phyloP scores from a whole-genome alignment of 2,888 invertebrate species.

The Noctua fimbriata region DNA sequence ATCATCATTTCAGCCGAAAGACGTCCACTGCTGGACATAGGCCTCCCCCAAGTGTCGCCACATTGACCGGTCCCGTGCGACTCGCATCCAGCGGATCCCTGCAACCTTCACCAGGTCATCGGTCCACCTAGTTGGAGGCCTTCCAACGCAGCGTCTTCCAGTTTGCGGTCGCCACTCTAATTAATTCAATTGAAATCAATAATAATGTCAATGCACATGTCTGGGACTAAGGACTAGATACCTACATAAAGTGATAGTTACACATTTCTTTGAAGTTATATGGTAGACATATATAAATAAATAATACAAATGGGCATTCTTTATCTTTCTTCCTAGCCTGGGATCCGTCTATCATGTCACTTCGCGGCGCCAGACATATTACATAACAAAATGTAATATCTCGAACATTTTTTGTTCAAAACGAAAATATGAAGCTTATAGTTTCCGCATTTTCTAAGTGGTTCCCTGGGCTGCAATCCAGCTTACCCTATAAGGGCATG shows the following conservation, averaged over 20 bases:
- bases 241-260: not conserved
- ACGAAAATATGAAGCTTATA: conserved; percentile 75
- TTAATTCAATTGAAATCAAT: not conserved
- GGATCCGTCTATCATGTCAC: conserved; percentile 21
- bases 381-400: conserved; percentile 65
- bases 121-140: no score
- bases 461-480: conserved; percentile 69
- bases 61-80: no score
- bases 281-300: not conserved
- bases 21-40: no score
- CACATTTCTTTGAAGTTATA: not conserved
- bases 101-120: no score
- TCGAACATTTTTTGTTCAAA: conserved; percentile 71
- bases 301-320: conserved; percentile 12
- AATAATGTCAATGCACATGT: not conserved
- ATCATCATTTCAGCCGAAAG: no score
- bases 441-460: conserved; percentile 79
- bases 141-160: no score
- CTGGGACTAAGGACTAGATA: not conserved
- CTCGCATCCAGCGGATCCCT: no score
- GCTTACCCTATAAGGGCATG: conserved; percentile 79
- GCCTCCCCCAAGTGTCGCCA: no score
- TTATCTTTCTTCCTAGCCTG: not conserved
- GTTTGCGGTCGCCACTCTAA: no score
- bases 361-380: conserved; percentile 62